A percentile compares a stretch with the other conserved stretches of the same genome.
Evolutionary conservation across 2,113 vertebrate species (phyloP).

Genomic region (Phylloscopus trochiloides): DNA sequence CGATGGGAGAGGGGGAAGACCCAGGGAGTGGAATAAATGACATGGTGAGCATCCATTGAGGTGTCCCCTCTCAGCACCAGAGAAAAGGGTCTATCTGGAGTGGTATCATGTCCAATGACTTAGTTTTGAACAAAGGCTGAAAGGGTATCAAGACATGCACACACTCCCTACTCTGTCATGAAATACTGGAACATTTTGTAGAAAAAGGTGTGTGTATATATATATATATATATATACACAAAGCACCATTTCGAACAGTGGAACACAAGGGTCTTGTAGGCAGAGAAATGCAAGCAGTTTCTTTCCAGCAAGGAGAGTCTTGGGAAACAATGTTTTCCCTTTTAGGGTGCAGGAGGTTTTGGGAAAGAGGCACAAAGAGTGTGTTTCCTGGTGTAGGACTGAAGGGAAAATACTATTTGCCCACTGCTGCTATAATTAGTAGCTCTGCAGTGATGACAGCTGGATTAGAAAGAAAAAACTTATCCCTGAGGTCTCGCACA

Average conservation of each 20-base stretch:
- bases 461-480: conserved; percentile 44
- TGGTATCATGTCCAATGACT: neutral
- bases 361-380: neutral
- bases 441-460: neutral
- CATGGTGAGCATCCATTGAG: neutral
- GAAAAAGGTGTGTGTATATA: neutral
- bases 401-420: neutral
- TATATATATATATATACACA: neutral
- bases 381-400: neutral
- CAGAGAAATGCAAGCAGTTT: neutral
- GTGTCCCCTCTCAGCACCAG: neutral
- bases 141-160: neutral
- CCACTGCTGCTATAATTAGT: neutral
- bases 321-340: neutral
- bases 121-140: neutral
- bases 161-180: rapidly evolving
- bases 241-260: neutral
- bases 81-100: neutral
- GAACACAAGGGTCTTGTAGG: neutral
- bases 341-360: neutral
- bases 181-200: neutral
- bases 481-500: neutral
- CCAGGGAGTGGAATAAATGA: neutral
- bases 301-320: neutral
- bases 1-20: neutral